These are phyloP conservation scores for Brassicogethes aeneus DNA, from an alignment of 2,888 invertebrate species.

Conservation along the genomic window DNA sequence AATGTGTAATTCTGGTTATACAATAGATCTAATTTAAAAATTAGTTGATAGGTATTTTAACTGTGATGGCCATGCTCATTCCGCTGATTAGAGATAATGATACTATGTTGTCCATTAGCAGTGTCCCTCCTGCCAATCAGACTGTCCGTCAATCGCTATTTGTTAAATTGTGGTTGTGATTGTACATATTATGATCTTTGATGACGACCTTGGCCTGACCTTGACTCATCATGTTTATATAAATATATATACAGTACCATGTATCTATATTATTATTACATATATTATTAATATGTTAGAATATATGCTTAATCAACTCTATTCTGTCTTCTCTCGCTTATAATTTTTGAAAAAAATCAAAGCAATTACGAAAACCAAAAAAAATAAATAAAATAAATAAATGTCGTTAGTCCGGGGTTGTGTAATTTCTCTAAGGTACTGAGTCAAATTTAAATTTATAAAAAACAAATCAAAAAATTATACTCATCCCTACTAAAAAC, in stretches of 20 bases:
- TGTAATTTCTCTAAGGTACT: slow-evolving; percentile 34
- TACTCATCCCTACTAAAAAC: background rate
- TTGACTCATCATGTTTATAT: slow-evolving; percentile 38
- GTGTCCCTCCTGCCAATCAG: slow-evolving; percentile 31
- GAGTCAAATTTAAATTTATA: slow-evolving; percentile 22
- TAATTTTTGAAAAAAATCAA: slow-evolving; percentile 27
- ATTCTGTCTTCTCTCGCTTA: slow-evolving; percentile 38
- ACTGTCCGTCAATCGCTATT: slow-evolving; percentile 30
- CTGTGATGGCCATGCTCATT: slow-evolving; percentile 36
- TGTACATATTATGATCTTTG: slow-evolving; percentile 38
- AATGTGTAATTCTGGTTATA: too few relatives aligned
- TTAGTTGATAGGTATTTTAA: slow-evolving; percentile 8
- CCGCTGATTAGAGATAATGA: slow-evolving; percentile 24
- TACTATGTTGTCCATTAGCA: slow-evolving; percentile 23
- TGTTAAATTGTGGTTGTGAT: slow-evolving; percentile 38
- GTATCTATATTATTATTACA: slow-evolving; percentile 39
- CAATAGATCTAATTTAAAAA: slow-evolving; percentile 15
- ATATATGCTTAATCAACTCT: slow-evolving; percentile 38
- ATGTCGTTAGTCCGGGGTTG: slow-evolving; percentile 39
- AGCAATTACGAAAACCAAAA: slow-evolving; percentile 36
- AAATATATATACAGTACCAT: slow-evolving; percentile 35
- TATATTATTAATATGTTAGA: slow-evolving; percentile 33
- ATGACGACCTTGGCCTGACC: slow-evolving; percentile 43
- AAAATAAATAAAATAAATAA: slow-evolving; percentile 33
- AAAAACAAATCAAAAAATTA: background rate